Percentiles rank a stretch among this genome's conserved stretches.
These are phyloP conservation scores for Albula goreensis DNA, from an alignment of 2,113 vertebrate species.

Conservation along the genomic window DNA sequence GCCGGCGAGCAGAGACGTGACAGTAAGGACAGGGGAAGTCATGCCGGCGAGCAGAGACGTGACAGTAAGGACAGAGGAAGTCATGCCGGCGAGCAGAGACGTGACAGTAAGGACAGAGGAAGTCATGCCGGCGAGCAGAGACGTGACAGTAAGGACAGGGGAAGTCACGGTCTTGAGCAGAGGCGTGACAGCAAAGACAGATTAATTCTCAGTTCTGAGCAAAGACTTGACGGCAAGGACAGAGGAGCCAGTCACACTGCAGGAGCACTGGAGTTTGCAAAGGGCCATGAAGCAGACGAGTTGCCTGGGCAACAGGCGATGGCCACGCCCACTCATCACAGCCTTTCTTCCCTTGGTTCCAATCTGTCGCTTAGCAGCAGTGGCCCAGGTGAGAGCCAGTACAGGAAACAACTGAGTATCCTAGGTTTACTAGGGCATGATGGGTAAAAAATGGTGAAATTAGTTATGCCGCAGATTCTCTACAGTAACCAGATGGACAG, in stretches of 20 bases:
- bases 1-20: slow-evolving; percentile 42
- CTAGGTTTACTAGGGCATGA: neutral
- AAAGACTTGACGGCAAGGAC: slow-evolving; percentile 69
- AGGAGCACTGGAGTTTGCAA: slow-evolving; percentile 74
- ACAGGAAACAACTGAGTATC: neutral
- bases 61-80: slow-evolving; percentile 64
- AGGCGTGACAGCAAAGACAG: slow-evolving; percentile 59
- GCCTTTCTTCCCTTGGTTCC: slow-evolving; percentile 85
- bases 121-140: slow-evolving; percentile 22
- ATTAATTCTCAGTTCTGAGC: slow-evolving; percentile 42
- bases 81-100: slow-evolving; percentile 59
- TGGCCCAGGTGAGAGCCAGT: slow-evolving; percentile 75
- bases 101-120: slow-evolving; percentile 82
- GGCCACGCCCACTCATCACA: slow-evolving; percentile 79
- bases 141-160: slow-evolving; percentile 58
- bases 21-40: slow-evolving; percentile 60
- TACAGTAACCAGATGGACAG: neutral
- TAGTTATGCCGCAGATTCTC: neutral
- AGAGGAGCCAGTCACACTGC: slow-evolving; percentile 68
- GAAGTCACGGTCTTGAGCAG: slow-evolving; percentile 47
- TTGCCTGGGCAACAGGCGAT: slow-evolving; percentile 75
- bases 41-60: slow-evolving; percentile 47
- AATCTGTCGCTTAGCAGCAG: slow-evolving; percentile 79
- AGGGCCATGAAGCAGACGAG: slow-evolving; percentile 92
- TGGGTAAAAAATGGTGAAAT: neutral